Evolutionary conservation across 1,140 invertebrate genomes (phyloP).

Genomic region (Holotrichia oblita): DNA sequence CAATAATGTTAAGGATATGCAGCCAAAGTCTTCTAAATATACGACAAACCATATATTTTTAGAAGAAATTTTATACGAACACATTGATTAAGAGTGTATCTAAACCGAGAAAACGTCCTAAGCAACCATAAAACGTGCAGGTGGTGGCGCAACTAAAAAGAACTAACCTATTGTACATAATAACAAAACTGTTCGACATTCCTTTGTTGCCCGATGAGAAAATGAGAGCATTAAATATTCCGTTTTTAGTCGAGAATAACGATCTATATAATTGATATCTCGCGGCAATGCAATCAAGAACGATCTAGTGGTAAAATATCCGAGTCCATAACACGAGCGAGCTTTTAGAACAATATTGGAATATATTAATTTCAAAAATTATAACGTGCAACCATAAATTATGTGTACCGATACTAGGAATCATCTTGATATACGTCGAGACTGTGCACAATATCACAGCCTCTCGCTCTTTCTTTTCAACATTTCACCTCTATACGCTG

Average conservation of each 20-base stretch:
- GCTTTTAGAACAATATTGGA: slow-evolving; percentile 57
- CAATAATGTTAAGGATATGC: too few species aligned
- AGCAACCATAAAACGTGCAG: not conserved
- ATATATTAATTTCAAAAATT: slow-evolving; percentile 43
- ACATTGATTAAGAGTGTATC: not conserved
- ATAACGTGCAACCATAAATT: slow-evolving; percentile 43
- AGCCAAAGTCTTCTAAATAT: too few species aligned
- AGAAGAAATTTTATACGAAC: too few species aligned
- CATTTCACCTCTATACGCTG: not conserved
- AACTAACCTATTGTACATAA: slow-evolving; percentile 25
- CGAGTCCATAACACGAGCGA: slow-evolving; percentile 49
- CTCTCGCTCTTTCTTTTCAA: slow-evolving; percentile 18
- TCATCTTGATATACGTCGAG: slow-evolving; percentile 41
- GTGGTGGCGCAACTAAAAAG: not conserved
- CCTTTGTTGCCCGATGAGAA: slow-evolving; percentile 54
- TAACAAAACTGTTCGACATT: slow-evolving; percentile 48
- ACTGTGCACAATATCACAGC: slow-evolving; percentile 34
- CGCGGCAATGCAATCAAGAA: slow-evolving; percentile 58
- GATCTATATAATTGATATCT: slow-evolving; percentile 62
- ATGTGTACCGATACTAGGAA: slow-evolving; percentile 37
- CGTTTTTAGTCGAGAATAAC: slow-evolving; percentile 58
- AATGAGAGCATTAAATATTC: slow-evolving; percentile 58
- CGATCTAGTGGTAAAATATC: slow-evolving; percentile 57
- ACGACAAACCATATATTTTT: too few species aligned
- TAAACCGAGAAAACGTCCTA: not conserved